Conservation (phyloP, 2,113 vertebrate genomes). For the Pterocles burchelli region DNA sequence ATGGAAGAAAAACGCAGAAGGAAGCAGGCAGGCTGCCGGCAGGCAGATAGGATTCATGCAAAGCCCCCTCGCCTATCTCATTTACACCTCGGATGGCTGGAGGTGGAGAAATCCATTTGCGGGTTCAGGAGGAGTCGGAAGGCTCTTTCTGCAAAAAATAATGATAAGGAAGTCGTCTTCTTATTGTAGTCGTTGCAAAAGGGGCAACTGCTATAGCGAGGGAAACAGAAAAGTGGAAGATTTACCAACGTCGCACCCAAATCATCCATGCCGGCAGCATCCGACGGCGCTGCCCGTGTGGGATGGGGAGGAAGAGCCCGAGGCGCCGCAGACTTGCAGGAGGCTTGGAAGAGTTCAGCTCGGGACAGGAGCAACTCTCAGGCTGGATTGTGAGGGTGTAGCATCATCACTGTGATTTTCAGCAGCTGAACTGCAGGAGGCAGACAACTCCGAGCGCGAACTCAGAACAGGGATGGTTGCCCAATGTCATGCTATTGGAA, state of each 20-base stretch:
- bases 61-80: conserved; percentile 18
- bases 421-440: neutral
- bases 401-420: rapidly evolving
- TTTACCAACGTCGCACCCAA: neutral
- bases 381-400: rapidly evolving
- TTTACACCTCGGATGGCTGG: conserved; percentile 35
- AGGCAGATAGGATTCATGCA: neutral
- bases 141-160: neutral
- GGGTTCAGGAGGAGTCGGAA: conserved; percentile 40
- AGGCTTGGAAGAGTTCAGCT: neutral
- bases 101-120: conserved; percentile 60
- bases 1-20: neutral
- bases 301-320: neutral
- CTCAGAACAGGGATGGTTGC: rapidly evolving
- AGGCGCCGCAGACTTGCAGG: neutral
- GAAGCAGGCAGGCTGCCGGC: neutral
- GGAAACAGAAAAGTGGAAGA: neutral
- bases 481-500: rapidly evolving
- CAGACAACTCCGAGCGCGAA: neutral
- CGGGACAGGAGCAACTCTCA: neutral
- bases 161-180: neutral
- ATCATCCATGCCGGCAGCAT: rapidly evolving
- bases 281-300: neutral
- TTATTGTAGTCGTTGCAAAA: neutral
- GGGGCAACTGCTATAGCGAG: neutral